Evolutionary conservation across 2,888 invertebrate species (phyloP).

Genomic region (Diaphora mendica): DNA sequence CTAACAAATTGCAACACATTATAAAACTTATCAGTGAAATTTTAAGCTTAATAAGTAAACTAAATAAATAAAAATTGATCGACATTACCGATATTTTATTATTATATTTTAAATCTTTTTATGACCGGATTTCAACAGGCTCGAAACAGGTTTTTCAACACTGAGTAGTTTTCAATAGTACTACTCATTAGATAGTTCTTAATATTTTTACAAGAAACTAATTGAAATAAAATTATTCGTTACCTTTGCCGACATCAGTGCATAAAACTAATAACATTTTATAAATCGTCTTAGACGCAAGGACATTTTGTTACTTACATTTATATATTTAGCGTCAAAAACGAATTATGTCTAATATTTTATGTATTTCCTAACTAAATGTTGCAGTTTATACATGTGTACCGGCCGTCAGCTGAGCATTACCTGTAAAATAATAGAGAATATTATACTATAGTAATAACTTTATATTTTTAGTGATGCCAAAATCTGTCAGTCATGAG

Average conservation of each 20-base stretch:
- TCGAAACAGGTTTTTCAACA: no score
- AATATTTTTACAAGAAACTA: not conserved
- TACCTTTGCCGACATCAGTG: slow-evolving; percentile 17
- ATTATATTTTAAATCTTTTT: no score
- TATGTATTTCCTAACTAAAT: slow-evolving; percentile 49
- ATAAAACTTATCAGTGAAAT: no score
- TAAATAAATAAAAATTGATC: not conserved
- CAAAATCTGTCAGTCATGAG: no score
- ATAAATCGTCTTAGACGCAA: slow-evolving; percentile 46
- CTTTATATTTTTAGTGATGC: no score
- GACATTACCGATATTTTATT: not conserved
- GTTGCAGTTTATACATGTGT: slow-evolving; percentile 69
- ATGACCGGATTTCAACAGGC: no score
- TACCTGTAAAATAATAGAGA: slow-evolving; percentile 66
- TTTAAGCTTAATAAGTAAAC: not conserved
- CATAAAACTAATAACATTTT: slow-evolving; percentile 15
- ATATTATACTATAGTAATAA: no score
- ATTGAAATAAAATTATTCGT: not conserved
- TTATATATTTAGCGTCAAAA: slow-evolving; percentile 34
- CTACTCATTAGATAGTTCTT: no score
- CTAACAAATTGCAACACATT: no score
- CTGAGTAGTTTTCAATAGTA: not conserved
- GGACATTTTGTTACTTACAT: slow-evolving; percentile 19
- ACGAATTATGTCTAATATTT: slow-evolving; percentile 37
- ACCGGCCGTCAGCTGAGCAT: slow-evolving; percentile 61